Conservation (phyloP, 2,888 invertebrate species). For the Drosophila pegasa region DNA sequence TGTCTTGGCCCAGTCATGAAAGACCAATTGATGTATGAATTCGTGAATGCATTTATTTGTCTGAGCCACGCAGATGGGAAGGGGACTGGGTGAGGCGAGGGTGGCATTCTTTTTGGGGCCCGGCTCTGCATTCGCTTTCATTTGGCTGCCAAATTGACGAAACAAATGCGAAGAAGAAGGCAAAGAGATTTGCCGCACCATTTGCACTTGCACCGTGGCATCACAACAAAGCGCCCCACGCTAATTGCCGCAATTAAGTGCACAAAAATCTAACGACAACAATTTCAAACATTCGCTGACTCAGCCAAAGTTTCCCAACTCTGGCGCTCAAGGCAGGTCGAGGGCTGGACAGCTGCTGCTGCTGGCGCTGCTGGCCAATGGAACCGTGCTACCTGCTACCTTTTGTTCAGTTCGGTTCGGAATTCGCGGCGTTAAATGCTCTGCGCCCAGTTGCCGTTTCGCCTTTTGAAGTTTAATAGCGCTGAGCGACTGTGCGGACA, state of each 20-base stretch:
- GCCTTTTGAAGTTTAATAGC: constrained; percentile 77
- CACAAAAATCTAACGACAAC: constrained; percentile 75
- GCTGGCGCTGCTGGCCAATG: constrained; percentile 1
- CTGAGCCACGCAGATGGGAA: constrained; percentile 4
- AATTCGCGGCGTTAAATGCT: constrained; percentile 77
- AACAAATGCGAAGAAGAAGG: constrained; percentile 2
- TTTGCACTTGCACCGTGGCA: constrained; percentile 75
- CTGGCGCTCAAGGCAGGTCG: not conserved
- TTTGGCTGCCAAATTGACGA: constrained; percentile 26
- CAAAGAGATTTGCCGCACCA: constrained; percentile 63
- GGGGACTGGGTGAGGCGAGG: not conserved
- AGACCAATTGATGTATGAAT: constrained; percentile 29
- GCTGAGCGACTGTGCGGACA: constrained; percentile 48
- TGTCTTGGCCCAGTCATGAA: constrained; percentile 5
- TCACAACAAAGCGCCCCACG: constrained; percentile 78
- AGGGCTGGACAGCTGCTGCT: constrained; percentile 10
- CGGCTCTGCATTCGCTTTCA: constrained; percentile 26
- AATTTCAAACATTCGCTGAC: constrained; percentile 54
- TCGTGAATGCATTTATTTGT: constrained; percentile 28
- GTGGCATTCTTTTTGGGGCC: constrained; percentile 14
- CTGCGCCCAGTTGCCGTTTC: constrained; percentile 76
- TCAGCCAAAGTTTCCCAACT: constrained; percentile 28
- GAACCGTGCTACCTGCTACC: constrained; percentile 33
- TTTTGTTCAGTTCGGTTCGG: constrained; percentile 52
- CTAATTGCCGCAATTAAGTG: constrained; percentile 78